Evolutionary conservation across 2,888 invertebrate genomes (phyloP).

Genomic region (Drosophila siamana): DNA sequence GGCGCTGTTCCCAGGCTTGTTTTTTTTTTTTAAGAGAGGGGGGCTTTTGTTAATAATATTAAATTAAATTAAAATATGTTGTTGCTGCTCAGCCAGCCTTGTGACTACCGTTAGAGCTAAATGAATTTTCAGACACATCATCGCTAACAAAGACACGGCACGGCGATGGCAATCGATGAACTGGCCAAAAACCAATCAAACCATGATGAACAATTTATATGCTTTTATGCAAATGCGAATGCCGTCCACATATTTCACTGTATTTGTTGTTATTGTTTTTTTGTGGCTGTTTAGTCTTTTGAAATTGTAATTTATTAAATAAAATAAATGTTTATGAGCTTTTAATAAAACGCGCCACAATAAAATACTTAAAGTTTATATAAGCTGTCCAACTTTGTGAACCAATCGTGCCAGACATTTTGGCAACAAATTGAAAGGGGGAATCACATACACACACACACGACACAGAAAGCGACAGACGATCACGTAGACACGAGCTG

Average conservation of each 20-base stretch:
- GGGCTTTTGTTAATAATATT: conserved; percentile 79
- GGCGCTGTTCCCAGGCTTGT: conserved; percentile 73
- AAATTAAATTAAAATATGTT: conserved; percentile 75
- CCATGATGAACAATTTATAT: conserved; percentile 74
- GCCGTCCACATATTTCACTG: conserved; percentile 29
- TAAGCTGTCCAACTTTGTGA: conserved; percentile 48
- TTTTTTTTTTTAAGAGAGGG: conserved; percentile 21
- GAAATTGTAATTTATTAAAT: conserved; percentile 77
- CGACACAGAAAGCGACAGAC: conserved; percentile 3
- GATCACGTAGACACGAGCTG: not conserved
- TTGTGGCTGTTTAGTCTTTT: conserved; percentile 45
- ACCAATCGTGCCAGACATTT: conserved; percentile 63
- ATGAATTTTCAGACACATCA: conserved; percentile 70
- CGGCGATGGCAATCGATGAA: not conserved
- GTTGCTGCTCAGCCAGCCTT: conserved; percentile 50
- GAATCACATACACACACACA: conserved; percentile 19
- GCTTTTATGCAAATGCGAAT: conserved; percentile 75
- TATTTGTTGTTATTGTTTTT: conserved; percentile 13
- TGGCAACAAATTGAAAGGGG: conserved; percentile 57
- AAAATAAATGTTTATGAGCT: conserved; percentile 79
- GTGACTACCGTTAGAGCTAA: conserved; percentile 74
- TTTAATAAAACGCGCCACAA: conserved; percentile 79
- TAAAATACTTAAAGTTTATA: conserved; percentile 77
- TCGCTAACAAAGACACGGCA: conserved; percentile 51
- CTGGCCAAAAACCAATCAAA: conserved; percentile 68